phyloP scores from a whole-genome alignment of 2,797 vertebrate species.

The Carduelis carduelis region DNA sequence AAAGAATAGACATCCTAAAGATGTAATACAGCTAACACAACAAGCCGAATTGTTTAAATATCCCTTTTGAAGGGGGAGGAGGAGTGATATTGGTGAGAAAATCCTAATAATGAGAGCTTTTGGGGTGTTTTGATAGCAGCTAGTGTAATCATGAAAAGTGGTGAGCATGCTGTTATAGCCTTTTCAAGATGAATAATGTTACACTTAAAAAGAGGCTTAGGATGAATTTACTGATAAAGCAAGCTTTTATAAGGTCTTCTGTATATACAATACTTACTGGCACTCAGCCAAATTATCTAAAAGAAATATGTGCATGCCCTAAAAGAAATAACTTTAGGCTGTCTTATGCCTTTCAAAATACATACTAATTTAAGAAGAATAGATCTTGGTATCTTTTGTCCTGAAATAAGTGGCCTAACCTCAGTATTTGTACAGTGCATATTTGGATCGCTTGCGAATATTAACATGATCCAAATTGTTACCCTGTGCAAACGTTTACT shows the following conservation, averaged over 20 bases:
- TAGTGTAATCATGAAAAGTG: neutral
- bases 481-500: constrained; percentile 63
- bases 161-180: constrained; percentile 3
- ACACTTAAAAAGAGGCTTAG: constrained; percentile 54
- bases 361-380: neutral
- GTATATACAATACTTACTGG: neutral
- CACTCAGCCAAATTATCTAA: neutral
- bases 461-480: constrained; percentile 41
- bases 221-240: constrained; percentile 64
- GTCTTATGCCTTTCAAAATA: neutral
- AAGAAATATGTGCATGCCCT: neutral
- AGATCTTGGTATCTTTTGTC: neutral
- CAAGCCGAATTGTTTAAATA: neutral
- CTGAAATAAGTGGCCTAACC: neutral
- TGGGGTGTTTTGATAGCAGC: constrained; percentile 29
- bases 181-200: constrained; percentile 66
- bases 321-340: neutral
- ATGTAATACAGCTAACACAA: neutral
- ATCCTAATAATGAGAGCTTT: neutral
- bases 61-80: neutral
- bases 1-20: neutral
- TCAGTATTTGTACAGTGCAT: constrained; percentile 1
- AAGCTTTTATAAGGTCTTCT: constrained; percentile 24
- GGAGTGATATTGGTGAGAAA: neutral
- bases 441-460: constrained; percentile 22